These are phyloP conservation scores for Cetoscarus ocellatus DNA, from an alignment of 2,797 vertebrate species.

Conservation along the genomic window DNA sequence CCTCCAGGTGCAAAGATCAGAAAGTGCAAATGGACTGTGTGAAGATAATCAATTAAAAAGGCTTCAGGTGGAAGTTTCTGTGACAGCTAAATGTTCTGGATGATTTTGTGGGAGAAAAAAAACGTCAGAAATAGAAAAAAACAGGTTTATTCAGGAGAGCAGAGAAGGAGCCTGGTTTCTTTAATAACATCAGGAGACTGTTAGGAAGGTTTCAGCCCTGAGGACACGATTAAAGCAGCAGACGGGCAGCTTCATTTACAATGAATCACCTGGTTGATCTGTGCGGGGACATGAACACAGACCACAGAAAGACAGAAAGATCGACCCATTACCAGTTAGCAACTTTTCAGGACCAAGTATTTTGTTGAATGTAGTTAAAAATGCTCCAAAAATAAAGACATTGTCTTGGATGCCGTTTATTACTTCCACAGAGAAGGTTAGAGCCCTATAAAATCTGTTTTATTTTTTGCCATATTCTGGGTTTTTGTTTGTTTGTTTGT, in stretches of 20 bases:
- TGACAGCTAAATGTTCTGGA: too few relatives aligned
- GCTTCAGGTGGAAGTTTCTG: too few relatives aligned
- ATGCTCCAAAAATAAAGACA: too few relatives aligned
- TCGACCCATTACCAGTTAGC: neutral
- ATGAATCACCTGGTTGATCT: conserved; percentile 4
- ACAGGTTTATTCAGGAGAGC: neutral
- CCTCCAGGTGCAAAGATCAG: neutral
- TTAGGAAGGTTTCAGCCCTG: neutral
- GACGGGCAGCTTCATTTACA: conserved; percentile 30
- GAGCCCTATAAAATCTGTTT: too few relatives aligned
- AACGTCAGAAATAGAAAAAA: neutral
- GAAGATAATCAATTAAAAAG: neutral
- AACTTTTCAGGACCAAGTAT: neutral
- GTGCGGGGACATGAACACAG: neutral
- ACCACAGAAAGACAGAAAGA: neutral
- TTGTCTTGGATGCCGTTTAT: too few relatives aligned
- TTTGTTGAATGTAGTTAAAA: too few relatives aligned
- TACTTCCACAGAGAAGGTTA: too few relatives aligned
- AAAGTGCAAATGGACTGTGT: neutral
- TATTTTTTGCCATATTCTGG: too few relatives aligned
- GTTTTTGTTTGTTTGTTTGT: too few relatives aligned
- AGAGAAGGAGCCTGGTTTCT: neutral
- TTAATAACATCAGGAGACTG: conserved; percentile 7
- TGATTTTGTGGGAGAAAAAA: too few relatives aligned
- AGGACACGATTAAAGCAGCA: neutral